Evolutionary conservation across 2,888 invertebrate genomes (phyloP).

Genomic region (Steinernema carpocapsae): DNA sequence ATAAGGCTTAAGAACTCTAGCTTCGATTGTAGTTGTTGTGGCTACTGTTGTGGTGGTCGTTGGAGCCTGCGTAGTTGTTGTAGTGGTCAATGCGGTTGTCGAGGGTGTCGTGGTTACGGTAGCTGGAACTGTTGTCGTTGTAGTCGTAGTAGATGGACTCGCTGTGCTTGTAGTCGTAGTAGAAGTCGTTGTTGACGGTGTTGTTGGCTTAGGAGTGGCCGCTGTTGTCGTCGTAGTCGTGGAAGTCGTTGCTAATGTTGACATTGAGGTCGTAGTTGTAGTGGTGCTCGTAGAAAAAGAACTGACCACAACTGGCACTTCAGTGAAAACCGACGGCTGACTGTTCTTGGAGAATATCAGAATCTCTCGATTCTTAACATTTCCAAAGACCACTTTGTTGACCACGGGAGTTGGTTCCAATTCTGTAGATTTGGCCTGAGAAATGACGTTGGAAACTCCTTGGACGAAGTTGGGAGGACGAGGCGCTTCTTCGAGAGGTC

Average conservation of each 20-base stretch:
- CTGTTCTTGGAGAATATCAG: slow-evolving; percentile 13
- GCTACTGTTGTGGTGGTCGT: background rate
- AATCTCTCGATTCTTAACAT: background rate
- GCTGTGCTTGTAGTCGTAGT: slow-evolving; percentile 33
- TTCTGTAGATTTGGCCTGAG: slow-evolving; percentile 4
- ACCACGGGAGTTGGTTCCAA: background rate
- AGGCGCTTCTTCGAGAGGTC: slow-evolving; percentile 28
- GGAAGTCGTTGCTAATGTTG: slow-evolving; percentile 30
- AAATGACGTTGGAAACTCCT: slow-evolving; percentile 20
- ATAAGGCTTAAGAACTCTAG: no score
- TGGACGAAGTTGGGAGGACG: background rate
- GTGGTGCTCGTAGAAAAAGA: slow-evolving; percentile 13
- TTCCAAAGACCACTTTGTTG: slow-evolving; percentile 27
- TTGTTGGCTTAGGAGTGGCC: slow-evolving; percentile 24
- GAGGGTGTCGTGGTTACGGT: slow-evolving; percentile 38
- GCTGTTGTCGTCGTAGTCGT: slow-evolving; percentile 32
- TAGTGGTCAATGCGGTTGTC: slow-evolving; percentile 17
- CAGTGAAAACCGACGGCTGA: background rate
- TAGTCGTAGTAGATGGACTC: slow-evolving; percentile 38
- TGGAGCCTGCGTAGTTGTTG: slow-evolving; percentile 14
- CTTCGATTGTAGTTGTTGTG: background rate
- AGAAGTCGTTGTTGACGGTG: slow-evolving; percentile 38
- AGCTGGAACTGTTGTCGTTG: slow-evolving; percentile 34
- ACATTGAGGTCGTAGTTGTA: slow-evolving; percentile 38
- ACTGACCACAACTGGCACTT: background rate